Percentiles rank a stretch among this genome's conserved stretches.
Evolutionary conservation across 2,113 vertebrate species (phyloP).

Genomic region (Odocoileus hemionus): DNA sequence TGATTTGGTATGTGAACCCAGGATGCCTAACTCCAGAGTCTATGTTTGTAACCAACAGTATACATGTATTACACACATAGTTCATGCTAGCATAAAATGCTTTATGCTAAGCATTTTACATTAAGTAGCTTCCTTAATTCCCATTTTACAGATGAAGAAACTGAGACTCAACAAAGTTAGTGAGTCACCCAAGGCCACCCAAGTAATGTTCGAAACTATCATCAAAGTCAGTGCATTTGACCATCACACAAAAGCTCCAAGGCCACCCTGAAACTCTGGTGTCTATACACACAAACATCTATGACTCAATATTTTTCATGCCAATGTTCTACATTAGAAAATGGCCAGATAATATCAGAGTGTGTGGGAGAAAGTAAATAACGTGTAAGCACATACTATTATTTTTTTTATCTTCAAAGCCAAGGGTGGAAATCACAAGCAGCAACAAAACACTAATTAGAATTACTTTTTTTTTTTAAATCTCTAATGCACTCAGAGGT

Average conservation of each 20-base stretch:
- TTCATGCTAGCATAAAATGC: neutral
- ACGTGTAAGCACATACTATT: neutral
- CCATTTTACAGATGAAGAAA: conserved; percentile 16
- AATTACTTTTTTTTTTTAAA: neutral
- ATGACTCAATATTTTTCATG: conserved; percentile 43
- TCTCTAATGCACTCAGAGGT: conserved; percentile 1
- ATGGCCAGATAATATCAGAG: conserved; percentile 39
- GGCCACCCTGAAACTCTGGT: neutral
- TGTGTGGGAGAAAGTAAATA: conserved; percentile 47
- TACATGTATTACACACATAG: neutral
- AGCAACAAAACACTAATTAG: conserved; percentile 50
- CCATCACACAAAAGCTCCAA: neutral
- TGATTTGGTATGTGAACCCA: neutral
- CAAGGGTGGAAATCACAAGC: conserved; percentile 14
- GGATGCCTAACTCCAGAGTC: neutral
- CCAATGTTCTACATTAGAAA: conserved; percentile 25
- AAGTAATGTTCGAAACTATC: neutral
- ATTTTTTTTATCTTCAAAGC: conserved; percentile 59
- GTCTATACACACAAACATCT: neutral
- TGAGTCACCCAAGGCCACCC: neutral
- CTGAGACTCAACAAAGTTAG: neutral
- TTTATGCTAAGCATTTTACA: neutral
- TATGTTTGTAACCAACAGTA: neutral
- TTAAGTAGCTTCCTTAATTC: neutral
- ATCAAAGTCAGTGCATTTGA: neutral